phyloP scores from a whole-genome alignment of 1,140 invertebrate genomes.

The Muscidifurax raptorellus region DNA sequence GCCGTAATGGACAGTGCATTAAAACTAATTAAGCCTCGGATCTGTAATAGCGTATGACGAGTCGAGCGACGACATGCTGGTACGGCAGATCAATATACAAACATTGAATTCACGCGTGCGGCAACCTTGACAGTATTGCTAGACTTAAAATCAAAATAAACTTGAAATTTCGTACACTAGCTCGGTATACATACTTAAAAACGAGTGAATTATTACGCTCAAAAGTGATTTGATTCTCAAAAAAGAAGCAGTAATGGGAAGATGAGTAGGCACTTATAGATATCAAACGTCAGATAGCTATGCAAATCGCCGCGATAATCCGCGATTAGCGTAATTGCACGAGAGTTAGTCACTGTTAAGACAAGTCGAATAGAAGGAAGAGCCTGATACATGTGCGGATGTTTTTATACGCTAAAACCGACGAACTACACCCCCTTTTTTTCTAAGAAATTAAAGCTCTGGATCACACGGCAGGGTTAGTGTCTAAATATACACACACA shows the following conservation, averaged over 20 bases:
- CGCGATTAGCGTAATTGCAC: too few relatives aligned
- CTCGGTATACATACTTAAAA: not conserved
- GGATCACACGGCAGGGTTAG: not conserved
- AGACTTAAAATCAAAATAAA: not conserved
- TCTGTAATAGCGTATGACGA: not conserved
- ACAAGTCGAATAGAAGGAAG: too few relatives aligned
- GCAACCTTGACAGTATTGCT: not conserved
- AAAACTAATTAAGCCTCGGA: not conserved
- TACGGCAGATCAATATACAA: constrained; percentile 10
- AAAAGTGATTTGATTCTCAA: not conserved
- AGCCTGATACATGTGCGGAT: too few relatives aligned
- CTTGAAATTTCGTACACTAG: too few relatives aligned
- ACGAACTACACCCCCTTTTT: too few relatives aligned
- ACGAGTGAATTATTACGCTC: not conserved
- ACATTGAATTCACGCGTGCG: not conserved
- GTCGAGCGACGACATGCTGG: not conserved
- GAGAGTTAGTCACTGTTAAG: too few relatives aligned
- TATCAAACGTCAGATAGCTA: too few relatives aligned
- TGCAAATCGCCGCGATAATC: too few relatives aligned
- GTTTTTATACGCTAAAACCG: too few relatives aligned
- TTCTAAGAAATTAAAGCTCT: too few relatives aligned
- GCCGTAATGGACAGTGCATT: not conserved
- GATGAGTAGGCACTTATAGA: too few relatives aligned
- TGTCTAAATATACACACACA: not conserved
- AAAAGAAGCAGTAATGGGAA: too few relatives aligned